A percentile compares a stretch with the other conserved stretches of the same genome.
phyloP scores from a whole-genome alignment of 2,113 vertebrate species.

The Accipiter cooperii region DNA sequence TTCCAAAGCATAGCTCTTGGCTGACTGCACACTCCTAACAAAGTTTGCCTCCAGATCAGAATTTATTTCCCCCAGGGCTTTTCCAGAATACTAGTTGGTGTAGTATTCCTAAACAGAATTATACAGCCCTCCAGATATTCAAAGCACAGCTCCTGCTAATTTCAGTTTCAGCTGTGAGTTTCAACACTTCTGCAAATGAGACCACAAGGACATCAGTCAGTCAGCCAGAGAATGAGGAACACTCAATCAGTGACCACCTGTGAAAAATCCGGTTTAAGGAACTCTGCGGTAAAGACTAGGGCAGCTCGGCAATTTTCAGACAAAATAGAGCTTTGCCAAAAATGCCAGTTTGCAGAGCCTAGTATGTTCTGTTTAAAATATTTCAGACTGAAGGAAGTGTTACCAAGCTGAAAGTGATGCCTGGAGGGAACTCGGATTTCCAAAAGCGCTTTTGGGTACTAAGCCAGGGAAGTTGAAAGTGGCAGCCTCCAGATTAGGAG shows the following conservation, averaged over 20 bases:
- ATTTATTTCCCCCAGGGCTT: neutral
- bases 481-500: neutral
- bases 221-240: constrained; percentile 43
- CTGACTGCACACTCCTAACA: neutral
- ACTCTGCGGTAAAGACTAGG: neutral
- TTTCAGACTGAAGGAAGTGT: neutral
- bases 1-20: neutral
- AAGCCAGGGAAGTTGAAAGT: neutral
- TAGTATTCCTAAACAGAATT: neutral
- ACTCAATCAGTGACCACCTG: neutral
- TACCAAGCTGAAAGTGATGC: neutral
- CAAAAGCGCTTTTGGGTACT: neutral
- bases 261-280: constrained; percentile 13
- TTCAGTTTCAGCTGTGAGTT: constrained; percentile 8
- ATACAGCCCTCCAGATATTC: neutral
- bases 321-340: neutral
- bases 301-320: constrained; percentile 13
- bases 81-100: neutral
- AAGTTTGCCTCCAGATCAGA: neutral
- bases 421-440: neutral
- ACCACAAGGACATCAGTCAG: neutral
- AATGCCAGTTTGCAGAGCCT: neutral
- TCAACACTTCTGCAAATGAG: constrained; percentile 46
- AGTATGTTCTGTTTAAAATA: neutral
- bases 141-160: neutral